Evolutionary conservation across 2,888 invertebrate species (phyloP).

Genomic region (Zygaena filipendulae): DNA sequence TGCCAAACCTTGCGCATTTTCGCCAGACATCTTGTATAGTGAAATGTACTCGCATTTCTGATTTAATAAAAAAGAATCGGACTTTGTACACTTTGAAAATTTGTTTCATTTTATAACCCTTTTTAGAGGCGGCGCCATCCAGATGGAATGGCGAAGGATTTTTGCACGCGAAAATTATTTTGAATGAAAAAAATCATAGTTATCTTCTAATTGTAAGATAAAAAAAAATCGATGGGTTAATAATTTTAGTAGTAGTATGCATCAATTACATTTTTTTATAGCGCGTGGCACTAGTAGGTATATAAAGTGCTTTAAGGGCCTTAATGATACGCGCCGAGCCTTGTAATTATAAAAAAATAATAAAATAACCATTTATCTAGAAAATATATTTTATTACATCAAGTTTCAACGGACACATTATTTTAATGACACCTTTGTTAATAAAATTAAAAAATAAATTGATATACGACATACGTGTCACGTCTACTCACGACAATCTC

Average conservation of each 20-base stretch:
- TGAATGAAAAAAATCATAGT: too few species aligned
- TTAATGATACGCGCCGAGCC: too few species aligned
- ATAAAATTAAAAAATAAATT: conserved; percentile 40
- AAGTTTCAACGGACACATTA: conserved; percentile 57
- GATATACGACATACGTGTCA: conserved; percentile 31
- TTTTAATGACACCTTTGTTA: conserved; percentile 31
- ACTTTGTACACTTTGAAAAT: conserved; percentile 48
- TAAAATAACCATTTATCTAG: conserved; percentile 36
- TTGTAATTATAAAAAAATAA: too few species aligned
- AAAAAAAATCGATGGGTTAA: neutral
- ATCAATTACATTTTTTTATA: too few species aligned
- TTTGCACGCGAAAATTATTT: too few species aligned
- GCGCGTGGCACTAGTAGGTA: too few species aligned
- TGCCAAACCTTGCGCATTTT: too few species aligned
- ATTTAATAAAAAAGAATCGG: conserved; percentile 54
- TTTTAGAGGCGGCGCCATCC: too few species aligned
- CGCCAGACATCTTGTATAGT: conserved; percentile 49
- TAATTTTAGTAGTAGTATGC: too few species aligned
- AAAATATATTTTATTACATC: conserved; percentile 66
- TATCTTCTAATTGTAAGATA: too few species aligned
- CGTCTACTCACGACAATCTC: conserved; percentile 25
- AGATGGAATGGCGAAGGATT: too few species aligned
- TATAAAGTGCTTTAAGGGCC: too few species aligned
- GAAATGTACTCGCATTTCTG: conserved; percentile 33
- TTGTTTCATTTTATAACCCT: conserved; percentile 24